Base-by-base conservation (phyloP, 2,797 vertebrate species). In the Peromyscus melanophrys region DNA sequence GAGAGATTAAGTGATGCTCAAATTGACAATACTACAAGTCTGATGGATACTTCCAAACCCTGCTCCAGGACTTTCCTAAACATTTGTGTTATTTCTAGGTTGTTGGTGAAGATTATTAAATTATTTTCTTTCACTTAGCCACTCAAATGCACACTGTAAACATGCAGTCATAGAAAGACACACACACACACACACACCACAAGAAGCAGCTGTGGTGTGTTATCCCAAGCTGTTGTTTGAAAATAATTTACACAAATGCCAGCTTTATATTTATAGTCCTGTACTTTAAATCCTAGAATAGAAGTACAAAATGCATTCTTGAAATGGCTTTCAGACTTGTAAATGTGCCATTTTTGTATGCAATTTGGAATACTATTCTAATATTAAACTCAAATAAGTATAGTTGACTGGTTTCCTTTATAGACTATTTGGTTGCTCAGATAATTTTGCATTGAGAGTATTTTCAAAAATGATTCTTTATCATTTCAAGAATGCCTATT, bases 241-340 rank as follows among this genome's bases (percentile, higher is more conserved):
- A 96, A 96, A 96, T 78, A 84, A 87, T 92, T 83, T 83, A 89
- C 55, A 78, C 71, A 84, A 59, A 94, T 97, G 69, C 16, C 65
- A 90, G 37, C 89, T 80, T 95, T 92, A 87, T 86, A 96, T 94
- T 95, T 97, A 77, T 57, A 92, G 29, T n/a, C n/a, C 93, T 43
- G 6, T 57, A 61, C 40, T 94, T 93, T 93, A 88, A 88, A 85
- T 95, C 55, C 46, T 91, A 94, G 71, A 93, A 92, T 89, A 92
- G 37, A 95, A 92, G 84, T 71, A 65, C 12, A 57, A 92, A 81
- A 87, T 77, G 10, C 27, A 63, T 96, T 95, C 31, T 95, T 92
- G 49, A 92, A 87, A 91, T 92, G 52, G 25, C 37, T 95, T 83
- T 40, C 63, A 92, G 76, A 89, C 93, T 85, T 96, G 29, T 94